phyloP scores from a whole-genome alignment of 2,888 invertebrate genomes.

The Flexamia atlantica region DNA sequence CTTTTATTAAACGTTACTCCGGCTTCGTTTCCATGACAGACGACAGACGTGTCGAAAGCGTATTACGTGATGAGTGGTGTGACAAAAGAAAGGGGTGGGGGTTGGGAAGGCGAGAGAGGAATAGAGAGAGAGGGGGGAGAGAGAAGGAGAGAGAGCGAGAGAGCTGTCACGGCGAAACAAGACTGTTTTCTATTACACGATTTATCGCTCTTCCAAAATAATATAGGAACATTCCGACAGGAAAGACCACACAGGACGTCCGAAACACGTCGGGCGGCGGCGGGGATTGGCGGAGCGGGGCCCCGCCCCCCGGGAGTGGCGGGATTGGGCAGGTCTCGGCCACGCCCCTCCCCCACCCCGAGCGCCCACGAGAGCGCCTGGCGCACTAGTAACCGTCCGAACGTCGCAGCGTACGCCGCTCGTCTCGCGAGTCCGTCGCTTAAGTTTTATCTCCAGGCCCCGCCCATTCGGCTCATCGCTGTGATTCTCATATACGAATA shows the following conservation, averaged over 20 bases:
- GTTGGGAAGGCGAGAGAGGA: constrained; percentile 44
- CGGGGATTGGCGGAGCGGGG: constrained; percentile 50
- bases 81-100: constrained; percentile 8
- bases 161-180: constrained; percentile 62
- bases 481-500: constrained; percentile 39
- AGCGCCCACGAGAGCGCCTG: constrained; percentile 40
- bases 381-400: constrained; percentile 60
- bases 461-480: constrained; percentile 36
- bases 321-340: constrained; percentile 31
- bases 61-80: constrained; percentile 54
- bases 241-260: constrained; percentile 62
- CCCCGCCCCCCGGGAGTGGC: constrained; percentile 47
- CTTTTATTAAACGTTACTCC: constrained; percentile 55
- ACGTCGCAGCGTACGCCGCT: constrained; percentile 47
- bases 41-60: constrained; percentile 58
- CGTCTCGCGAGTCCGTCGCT: background rate
- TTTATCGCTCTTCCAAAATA: constrained; percentile 62
- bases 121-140: constrained; percentile 51
- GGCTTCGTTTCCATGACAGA: constrained; percentile 45
- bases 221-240: constrained; percentile 62
- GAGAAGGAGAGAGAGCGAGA: constrained; percentile 57
- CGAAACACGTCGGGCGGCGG: constrained; percentile 47
- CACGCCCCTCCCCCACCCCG: constrained; percentile 53
- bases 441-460: constrained; percentile 53
- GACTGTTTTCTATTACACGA: constrained; percentile 63